A percentile compares a stretch with the other conserved stretches of the same genome.
Evolutionary conservation across 2,113 vertebrate species (phyloP).

Genomic region (Castor canadensis): DNA sequence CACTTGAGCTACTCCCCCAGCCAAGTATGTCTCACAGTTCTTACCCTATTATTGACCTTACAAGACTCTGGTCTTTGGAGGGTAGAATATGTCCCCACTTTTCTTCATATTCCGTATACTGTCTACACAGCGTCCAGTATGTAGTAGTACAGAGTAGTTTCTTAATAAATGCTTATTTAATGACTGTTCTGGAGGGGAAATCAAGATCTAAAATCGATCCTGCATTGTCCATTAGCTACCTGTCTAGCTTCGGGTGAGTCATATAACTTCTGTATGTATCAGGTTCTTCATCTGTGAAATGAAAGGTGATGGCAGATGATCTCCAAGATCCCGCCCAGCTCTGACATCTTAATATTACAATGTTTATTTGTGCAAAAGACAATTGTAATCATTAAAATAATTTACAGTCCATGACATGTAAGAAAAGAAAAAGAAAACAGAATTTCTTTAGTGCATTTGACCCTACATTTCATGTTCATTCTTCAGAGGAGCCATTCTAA

Average conservation of each 20-base stretch:
- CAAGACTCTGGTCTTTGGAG: not conserved
- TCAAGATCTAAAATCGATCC: not conserved
- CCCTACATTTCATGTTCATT: not conserved
- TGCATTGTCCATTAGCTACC: not conserved
- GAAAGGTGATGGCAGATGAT: not conserved
- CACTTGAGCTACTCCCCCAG: no score
- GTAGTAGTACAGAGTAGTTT: not conserved
- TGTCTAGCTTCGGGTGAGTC: not conserved
- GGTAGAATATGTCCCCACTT: not conserved
- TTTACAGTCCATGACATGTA: not conserved
- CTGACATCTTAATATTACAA: not conserved
- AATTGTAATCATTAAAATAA: constrained; percentile 21
- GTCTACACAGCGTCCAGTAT: not conserved
- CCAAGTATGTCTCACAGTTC: not conserved
- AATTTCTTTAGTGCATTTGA: constrained; percentile 35
- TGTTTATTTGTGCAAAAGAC: not conserved
- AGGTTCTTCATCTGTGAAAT: not conserved
- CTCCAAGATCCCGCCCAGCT: not conserved
- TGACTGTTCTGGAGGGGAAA: not conserved
- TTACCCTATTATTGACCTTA: not conserved
- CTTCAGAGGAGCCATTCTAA: not conserved
- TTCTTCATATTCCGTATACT: no score
- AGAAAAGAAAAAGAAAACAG: not conserved
- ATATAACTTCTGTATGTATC: not conserved
- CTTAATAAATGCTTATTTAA: not conserved